Percentiles rank a stretch among this genome's conserved stretches.
Conservation (phyloP, 2,797 vertebrate genomes). For the Myotis myotis region DNA sequence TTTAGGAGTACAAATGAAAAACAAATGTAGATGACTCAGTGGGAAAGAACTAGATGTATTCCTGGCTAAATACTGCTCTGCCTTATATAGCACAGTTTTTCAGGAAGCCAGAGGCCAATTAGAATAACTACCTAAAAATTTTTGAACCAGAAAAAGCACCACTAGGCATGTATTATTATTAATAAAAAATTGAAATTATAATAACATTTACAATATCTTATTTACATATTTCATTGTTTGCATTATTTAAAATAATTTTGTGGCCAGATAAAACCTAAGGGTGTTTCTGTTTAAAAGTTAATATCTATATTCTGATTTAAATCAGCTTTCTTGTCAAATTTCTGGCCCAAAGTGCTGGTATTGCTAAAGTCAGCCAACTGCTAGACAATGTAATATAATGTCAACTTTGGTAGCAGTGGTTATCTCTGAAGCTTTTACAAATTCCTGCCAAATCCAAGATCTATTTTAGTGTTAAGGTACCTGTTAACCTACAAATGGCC, state of each 20-base stretch:
- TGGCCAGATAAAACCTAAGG: conserved; percentile 38
- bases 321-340: neutral
- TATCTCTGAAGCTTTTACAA: conserved; percentile 4
- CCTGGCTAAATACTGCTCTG: conserved; percentile 3
- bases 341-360: neutral
- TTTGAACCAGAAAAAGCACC: neutral
- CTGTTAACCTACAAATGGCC: conserved; percentile 24
- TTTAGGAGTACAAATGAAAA: neutral
- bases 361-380: conserved; percentile 3
- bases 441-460: conserved; percentile 38
- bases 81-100: neutral
- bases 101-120: neutral
- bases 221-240: conserved; percentile 47
- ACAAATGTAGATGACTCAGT: neutral
- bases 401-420: conserved; percentile 16
- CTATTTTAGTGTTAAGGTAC: conserved; percentile 46
- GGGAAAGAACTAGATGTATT: neutral
- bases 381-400: conserved; percentile 4
- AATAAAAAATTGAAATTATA: conserved; percentile 27
- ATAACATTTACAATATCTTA: neutral
- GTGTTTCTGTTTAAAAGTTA: conserved; percentile 48
- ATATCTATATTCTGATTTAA: conserved; percentile 30
- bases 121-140: neutral
- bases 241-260: conserved; percentile 58
- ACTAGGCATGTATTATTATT: neutral